Percentiles rank a stretch among this genome's conserved stretches.
phyloP scores from a whole-genome alignment of 2,888 invertebrate species.

The Troglohyphantes excavatus region DNA sequence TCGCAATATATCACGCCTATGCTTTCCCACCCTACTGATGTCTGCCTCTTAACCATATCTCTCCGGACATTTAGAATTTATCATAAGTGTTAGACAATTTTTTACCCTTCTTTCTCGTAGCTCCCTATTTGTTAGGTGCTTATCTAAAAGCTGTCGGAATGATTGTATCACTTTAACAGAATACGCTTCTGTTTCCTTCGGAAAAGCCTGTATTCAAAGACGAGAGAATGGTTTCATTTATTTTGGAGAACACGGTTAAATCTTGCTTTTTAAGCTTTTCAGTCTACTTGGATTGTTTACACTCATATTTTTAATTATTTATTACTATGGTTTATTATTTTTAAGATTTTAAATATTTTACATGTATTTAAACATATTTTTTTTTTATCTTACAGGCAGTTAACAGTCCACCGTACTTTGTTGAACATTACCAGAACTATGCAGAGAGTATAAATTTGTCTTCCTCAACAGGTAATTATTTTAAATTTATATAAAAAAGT shows the following conservation, averaged over 20 bases:
- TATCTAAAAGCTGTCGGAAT: too few species aligned
- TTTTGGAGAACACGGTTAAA: too few species aligned
- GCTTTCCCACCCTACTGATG: not conserved
- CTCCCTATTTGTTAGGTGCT: too few species aligned
- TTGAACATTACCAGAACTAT: slow-evolving; percentile 44
- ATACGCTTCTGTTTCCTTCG: too few species aligned
- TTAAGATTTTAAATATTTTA: not conserved
- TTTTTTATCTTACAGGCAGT: slow-evolving; percentile 53
- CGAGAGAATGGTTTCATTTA: too few species aligned
- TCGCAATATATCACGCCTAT: too few species aligned
- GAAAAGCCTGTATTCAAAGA: too few species aligned
- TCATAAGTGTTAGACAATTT: not conserved
- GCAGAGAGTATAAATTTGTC: slow-evolving; percentile 38
- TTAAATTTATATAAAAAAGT: not conserved
- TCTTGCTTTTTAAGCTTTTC: too few species aligned
- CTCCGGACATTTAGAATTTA: slow-evolving; percentile 28
- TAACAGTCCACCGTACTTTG: slow-evolving; percentile 57
- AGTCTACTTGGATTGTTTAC: too few species aligned
- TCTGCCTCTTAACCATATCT: slow-evolving; percentile 51
- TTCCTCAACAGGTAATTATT: slow-evolving; percentile 24
- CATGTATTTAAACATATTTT: not conserved
- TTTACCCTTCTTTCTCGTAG: too few species aligned
- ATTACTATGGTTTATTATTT: not conserved
- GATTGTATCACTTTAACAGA: too few species aligned
- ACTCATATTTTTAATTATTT: too few species aligned